A percentile compares a stretch with the other conserved stretches of the same genome.
These are phyloP conservation scores for Alsophila aescularia DNA, from an alignment of 2,888 invertebrate genomes.

Conservation along the genomic window DNA sequence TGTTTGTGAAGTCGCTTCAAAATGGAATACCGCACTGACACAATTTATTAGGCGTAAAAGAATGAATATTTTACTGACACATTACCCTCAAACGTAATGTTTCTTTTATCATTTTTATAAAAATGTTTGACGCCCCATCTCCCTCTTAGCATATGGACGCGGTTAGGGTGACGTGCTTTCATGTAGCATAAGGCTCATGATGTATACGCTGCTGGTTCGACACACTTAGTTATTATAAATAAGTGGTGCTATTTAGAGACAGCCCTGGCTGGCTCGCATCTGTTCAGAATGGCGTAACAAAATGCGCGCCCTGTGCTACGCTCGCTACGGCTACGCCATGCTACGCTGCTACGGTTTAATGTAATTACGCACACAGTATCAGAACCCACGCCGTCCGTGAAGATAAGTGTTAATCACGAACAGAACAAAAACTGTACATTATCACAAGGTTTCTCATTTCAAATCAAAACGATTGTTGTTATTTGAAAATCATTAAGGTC, in stretches of 20 bases:
- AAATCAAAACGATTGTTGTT: no score
- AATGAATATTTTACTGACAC: conserved; percentile 34
- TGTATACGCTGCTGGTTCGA: conserved; percentile 5
- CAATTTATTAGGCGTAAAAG: conserved; percentile 33
- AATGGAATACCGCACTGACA: conserved; percentile 8
- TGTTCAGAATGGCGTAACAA: conserved; percentile 62
- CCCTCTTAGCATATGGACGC: conserved; percentile 20
- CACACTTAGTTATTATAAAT: conserved; percentile 25
- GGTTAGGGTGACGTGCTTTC: conserved; percentile 6
- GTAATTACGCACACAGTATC: conserved; percentile 17
- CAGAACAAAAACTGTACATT: no score
- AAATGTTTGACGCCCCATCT: conserved; percentile 28
- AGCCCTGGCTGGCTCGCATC: conserved; percentile 53
- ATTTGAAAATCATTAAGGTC: no score
- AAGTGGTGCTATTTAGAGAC: conserved; percentile 42
- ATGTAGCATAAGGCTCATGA: not conserved
- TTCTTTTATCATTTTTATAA: conserved; percentile 30
- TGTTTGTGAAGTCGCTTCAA: no score
- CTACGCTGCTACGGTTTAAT: conserved; percentile 17
- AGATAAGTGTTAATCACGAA: no score
- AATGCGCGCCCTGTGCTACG: conserved; percentile 42
- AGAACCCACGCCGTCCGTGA: not conserved
- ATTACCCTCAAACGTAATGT: conserved; percentile 20
- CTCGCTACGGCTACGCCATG: conserved; percentile 23
- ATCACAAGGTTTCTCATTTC: no score